These are phyloP conservation scores for Lasioglossum pauxillum DNA, from an alignment of 2,888 invertebrate genomes.

Conservation along the genomic window DNA sequence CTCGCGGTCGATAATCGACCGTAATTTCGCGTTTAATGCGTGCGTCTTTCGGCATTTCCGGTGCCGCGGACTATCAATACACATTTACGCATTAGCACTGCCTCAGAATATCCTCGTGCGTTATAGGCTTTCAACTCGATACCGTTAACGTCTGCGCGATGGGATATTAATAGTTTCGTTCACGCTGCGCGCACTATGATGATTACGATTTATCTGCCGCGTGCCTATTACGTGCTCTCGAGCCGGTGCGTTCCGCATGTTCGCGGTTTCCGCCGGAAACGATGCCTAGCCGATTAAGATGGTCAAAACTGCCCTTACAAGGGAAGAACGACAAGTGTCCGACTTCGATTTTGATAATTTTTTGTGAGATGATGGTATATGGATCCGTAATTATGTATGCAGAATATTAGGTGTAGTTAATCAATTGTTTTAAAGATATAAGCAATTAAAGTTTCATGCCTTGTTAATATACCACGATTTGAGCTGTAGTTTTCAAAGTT, in stretches of 20 bases:
- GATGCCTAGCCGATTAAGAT: too few relatives aligned
- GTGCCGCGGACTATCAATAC: conserved; percentile 50
- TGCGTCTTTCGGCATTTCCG: conserved; percentile 26
- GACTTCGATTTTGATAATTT: too few relatives aligned
- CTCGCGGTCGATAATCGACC: neutral
- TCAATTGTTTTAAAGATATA: too few relatives aligned
- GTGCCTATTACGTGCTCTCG: conserved; percentile 16
- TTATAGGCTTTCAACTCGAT: conserved; percentile 61
- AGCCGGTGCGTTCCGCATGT: neutral
- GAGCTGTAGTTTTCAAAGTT: too few relatives aligned
- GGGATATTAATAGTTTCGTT: conserved; percentile 59
- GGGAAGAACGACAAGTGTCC: too few relatives aligned
- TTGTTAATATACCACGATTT: too few relatives aligned
- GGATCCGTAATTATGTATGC: too few relatives aligned
- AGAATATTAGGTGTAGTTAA: too few relatives aligned
- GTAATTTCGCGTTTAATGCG: conserved; percentile 34
- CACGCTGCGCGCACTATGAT: conserved; percentile 14
- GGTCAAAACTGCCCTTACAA: too few relatives aligned
- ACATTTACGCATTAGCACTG: conserved; percentile 56
- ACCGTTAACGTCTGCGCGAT: conserved; percentile 40
- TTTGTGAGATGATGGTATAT: too few relatives aligned
- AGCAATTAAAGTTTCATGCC: too few relatives aligned
- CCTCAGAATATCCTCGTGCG: conserved; percentile 35
- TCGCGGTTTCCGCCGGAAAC: neutral
- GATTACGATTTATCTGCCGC: conserved; percentile 48